Evolutionary conservation across 92 coral and sea anemone species (phyloP).

Genomic region (Plumapathes pennacea): DNA sequence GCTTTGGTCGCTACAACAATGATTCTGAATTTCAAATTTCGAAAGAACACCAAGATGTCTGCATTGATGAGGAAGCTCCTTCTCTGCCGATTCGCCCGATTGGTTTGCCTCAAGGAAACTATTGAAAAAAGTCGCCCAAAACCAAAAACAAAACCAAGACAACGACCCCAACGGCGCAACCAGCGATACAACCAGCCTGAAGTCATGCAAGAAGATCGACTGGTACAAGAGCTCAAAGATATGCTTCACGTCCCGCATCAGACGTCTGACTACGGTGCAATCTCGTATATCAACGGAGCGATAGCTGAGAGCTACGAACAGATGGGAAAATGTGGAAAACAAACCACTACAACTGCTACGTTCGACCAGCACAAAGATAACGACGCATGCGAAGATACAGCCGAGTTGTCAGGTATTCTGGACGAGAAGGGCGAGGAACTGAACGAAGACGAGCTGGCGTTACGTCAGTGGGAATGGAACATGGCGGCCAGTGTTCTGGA

Average conservation of each 20-base stretch:
- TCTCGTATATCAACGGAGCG: constrained; percentile 9
- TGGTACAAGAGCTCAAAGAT: constrained; percentile 49
- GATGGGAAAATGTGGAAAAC: no score
- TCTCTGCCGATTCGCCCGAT: constrained; percentile 55
- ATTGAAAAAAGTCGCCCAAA: constrained; percentile 64
- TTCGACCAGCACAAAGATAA: background rate
- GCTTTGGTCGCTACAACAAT: constrained; percentile 68
- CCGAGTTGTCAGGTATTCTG: constrained; percentile 20
- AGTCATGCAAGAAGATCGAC: constrained; percentile 42
- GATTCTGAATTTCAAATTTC: constrained; percentile 62
- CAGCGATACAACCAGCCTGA: background rate
- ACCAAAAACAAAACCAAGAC: no score
- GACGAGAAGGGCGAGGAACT: constrained; percentile 77
- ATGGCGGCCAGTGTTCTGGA: constrained; percentile 75
- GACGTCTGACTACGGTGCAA: constrained; percentile 15
- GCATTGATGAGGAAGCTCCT: constrained; percentile 50
- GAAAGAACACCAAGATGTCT: constrained; percentile 67
- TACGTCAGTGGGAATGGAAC: constrained; percentile 83
- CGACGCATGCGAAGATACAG: background rate
- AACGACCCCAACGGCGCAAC: background rate
- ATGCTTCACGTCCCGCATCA: constrained; percentile 22
- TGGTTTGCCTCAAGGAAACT: constrained; percentile 49
- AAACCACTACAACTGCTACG: background rate
- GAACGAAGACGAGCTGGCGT: constrained; percentile 53
- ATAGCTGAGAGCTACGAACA: background rate